Evolutionary conservation across 1,140 invertebrate species (phyloP).

Genomic region (Argopecten irradians): DNA sequence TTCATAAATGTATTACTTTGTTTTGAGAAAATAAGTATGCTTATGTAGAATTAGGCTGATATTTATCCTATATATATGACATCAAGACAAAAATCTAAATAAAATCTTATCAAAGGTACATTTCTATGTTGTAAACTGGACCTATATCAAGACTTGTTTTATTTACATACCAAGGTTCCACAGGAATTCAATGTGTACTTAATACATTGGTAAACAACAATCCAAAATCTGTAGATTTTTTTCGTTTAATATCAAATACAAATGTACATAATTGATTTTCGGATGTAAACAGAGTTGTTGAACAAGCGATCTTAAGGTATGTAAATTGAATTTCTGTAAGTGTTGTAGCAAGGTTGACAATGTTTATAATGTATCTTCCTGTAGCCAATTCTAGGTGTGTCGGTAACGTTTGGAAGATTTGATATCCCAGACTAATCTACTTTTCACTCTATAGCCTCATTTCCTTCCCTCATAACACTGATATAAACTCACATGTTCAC

Average conservation of each 20-base stretch:
- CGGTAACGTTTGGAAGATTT: background rate
- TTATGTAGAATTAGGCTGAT: no score
- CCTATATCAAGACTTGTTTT: no score
- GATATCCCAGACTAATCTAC: background rate
- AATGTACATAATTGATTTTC: background rate
- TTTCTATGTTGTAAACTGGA: no score
- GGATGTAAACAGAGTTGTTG: background rate
- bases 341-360: background rate
- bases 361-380: background rate
- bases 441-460: constrained; percentile 13
- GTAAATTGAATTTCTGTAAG: background rate
- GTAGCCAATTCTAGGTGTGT: background rate
- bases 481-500: background rate
- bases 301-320: background rate
- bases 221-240: background rate
- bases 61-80: no score
- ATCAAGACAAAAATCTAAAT: no score
- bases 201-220: background rate
- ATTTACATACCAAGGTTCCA: no score
- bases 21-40: no score
- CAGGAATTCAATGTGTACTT: no score
- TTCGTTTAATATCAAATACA: background rate
- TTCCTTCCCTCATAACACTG: background rate
- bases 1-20: no score
- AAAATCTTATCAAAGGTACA: no score